A percentile compares a stretch with the other conserved stretches of the same genome.
Evolutionary conservation across 1,140 invertebrate genomes (phyloP).

Genomic region (Frieseomelitta varia): DNA sequence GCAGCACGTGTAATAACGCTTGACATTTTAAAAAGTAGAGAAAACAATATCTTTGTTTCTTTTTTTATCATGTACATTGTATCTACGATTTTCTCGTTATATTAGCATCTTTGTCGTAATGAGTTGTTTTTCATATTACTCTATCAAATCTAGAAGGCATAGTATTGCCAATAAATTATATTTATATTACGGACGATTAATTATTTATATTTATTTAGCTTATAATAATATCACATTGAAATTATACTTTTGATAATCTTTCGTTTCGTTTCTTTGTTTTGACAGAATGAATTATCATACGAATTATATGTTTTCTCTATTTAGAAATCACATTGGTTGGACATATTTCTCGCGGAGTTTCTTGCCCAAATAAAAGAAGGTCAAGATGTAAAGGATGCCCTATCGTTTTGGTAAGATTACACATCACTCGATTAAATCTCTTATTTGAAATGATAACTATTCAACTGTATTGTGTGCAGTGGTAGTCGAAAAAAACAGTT

Average conservation of each 20-base stretch:
- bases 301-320: constrained; percentile 67
- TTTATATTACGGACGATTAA: not conserved
- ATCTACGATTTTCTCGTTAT: constrained; percentile 18
- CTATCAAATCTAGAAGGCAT: not conserved
- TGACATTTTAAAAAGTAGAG: constrained; percentile 16
- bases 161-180: not conserved
- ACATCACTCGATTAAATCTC: not conserved
- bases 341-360: constrained; percentile 86
- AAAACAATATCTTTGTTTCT: constrained; percentile 2
- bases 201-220: constrained; percentile 8
- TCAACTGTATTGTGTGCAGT: not conserved
- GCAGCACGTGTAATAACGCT: constrained; percentile 1
- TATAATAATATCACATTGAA: not conserved
- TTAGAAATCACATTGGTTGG: constrained; percentile 86
- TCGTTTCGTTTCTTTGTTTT: not conserved
- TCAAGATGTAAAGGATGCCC: constrained; percentile 83
- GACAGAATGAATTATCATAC: not conserved
- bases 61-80: constrained; percentile 15
- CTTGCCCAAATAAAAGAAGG: constrained; percentile 84
- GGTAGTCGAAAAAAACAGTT: not conserved
- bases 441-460: not conserved
- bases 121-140: constrained; percentile 1
- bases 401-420: constrained; percentile 84
- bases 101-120: constrained; percentile 7
- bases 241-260: not conserved